phyloP scores from a whole-genome alignment of 2,888 invertebrate species.

The Nephrocerus scutellatus region DNA sequence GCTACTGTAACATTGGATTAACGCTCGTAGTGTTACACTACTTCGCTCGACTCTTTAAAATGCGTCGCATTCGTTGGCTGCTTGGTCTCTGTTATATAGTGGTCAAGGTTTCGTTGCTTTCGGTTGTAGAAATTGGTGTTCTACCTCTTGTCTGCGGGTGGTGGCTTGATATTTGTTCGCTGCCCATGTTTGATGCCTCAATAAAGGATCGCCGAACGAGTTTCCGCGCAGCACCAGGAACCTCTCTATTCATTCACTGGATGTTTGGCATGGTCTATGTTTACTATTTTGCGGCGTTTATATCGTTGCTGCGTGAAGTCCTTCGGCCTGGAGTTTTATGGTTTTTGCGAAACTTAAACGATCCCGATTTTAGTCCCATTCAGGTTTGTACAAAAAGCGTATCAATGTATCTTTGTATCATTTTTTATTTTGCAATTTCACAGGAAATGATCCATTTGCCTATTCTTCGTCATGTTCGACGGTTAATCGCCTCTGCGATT shows the following conservation, averaged over 20 bases:
- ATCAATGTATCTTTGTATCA: not conserved
- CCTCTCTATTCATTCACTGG: conserved; percentile 98
- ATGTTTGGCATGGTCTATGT: conserved; percentile 98
- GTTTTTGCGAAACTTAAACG: conserved; percentile 96
- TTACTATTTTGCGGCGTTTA: conserved; percentile 97
- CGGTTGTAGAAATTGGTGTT: conserved; percentile 95
- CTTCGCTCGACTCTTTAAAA: conserved; percentile 69
- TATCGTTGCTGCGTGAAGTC: conserved; percentile 85
- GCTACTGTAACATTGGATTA: conserved; percentile 86
- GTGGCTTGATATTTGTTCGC: conserved; percentile 98
- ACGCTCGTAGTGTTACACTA: conserved; percentile 76
- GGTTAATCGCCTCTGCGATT: conserved; percentile 87
- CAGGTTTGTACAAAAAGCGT: conserved; percentile 55
- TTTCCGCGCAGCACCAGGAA: conserved; percentile 87
- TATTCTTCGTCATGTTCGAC: conserved; percentile 80
- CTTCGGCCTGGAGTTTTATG: conserved; percentile 94
- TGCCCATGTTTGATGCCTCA: conserved; percentile 85
- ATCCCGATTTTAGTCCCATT: conserved; percentile 98
- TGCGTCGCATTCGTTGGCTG: conserved; percentile 74
- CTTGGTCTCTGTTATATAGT: conserved; percentile 84
- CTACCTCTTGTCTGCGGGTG: conserved; percentile 96
- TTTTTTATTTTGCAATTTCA: conserved; percentile 19
- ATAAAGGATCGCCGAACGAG: conserved; percentile 80
- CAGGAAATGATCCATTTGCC: conserved; percentile 97
- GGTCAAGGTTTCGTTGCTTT: conserved; percentile 79